Base-by-base conservation (phyloP, 2,113 vertebrate species). In the Leucopsar rothschildi region DNA sequence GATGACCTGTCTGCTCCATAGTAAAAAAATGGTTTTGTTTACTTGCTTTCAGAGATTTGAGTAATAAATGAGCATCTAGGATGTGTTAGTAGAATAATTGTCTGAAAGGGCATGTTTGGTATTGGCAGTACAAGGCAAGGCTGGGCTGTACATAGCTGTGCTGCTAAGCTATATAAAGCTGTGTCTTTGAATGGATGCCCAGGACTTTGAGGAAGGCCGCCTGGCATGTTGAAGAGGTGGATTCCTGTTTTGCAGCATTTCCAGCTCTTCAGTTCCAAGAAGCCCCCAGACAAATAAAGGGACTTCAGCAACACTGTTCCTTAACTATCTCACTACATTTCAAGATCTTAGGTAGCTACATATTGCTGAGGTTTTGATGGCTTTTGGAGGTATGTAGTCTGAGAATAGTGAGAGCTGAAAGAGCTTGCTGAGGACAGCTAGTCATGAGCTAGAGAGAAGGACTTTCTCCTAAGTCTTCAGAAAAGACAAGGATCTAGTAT, bases 201-300 rank as follows among this genome's bases (percentile, higher is more conserved):
- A 65, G 27, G 45, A n/a, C 59, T 88, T 53, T 35, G 55, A 37
- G 63, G 24, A 35, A 50, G 25, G 17, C 39, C 5, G 50, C 85
- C 44, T 64, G 70, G 33, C 21, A 21, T 0, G 0, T 0, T 70
- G 31, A 45, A 44, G 37, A 57, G 17, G 14, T n/a, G 35, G 28
- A 50, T 83, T 28, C 42, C 52, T 63, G 17, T 73, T 91, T 55
- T 75, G 25, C 42, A 83, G 45, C 37, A 29, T 77, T 91, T 84
- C 33, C 56, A 71, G 29, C 47, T 59, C 42, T 56, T 59, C 42
- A 31, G 3, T 83, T 77, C 49, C 19, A 31, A 52, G 55, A 86
- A 86, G 42, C 19, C 56, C 35, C 27, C 27, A 75, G 33, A 57
- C 15, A 82, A 40, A 82, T 42, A 57, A 45, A 86, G 35, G 35